phyloP scores from a whole-genome alignment of 2,888 invertebrate species.

The Polydesmus complanatus region DNA sequence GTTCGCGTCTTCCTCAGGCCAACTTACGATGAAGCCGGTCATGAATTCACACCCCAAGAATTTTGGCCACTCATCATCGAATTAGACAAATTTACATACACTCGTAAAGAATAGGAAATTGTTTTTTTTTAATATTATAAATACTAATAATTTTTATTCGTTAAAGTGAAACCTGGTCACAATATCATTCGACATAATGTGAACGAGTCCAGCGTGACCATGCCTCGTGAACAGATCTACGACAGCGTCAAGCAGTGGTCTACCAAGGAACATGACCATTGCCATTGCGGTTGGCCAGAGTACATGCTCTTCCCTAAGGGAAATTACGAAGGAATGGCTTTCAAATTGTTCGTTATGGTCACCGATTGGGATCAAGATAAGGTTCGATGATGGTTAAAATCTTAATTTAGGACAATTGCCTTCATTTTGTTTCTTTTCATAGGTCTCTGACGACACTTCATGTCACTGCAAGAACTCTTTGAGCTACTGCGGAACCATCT shows the following conservation, averaged over 20 bases:
- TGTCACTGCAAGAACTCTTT: conserved; percentile 51
- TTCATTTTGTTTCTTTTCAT: background rate
- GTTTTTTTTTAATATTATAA: conserved; percentile 23
- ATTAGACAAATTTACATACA: conserved; percentile 52
- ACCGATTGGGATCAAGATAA: conserved; percentile 36
- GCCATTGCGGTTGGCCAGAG: conserved; percentile 49
- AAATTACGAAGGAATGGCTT: conserved; percentile 47
- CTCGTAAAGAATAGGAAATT: conserved; percentile 35
- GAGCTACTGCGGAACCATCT: conserved; percentile 63
- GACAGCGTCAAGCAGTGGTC: conserved; percentile 21
- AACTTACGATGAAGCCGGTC: conserved; percentile 48
- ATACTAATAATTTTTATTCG: background rate
- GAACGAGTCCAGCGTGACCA: conserved; percentile 24
- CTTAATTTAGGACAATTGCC: too few relatives aligned
- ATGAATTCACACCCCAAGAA: conserved; percentile 46
- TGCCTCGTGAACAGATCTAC: conserved; percentile 24
- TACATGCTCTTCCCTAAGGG: conserved; percentile 59
- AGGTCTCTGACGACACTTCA: conserved; percentile 8
- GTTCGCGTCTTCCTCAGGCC: conserved; percentile 57
- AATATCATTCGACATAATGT: conserved; percentile 23
- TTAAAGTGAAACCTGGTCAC: conserved; percentile 40
- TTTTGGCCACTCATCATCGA: conserved; percentile 54
- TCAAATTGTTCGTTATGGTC: conserved; percentile 45
- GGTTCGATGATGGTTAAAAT: conserved; percentile 3
- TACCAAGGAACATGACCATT: conserved; percentile 20